A percentile compares a stretch with the other conserved stretches of the same genome.
These are phyloP conservation scores for Furnarius figulus DNA, from an alignment of 2,113 vertebrate species.

Conservation along the genomic window DNA sequence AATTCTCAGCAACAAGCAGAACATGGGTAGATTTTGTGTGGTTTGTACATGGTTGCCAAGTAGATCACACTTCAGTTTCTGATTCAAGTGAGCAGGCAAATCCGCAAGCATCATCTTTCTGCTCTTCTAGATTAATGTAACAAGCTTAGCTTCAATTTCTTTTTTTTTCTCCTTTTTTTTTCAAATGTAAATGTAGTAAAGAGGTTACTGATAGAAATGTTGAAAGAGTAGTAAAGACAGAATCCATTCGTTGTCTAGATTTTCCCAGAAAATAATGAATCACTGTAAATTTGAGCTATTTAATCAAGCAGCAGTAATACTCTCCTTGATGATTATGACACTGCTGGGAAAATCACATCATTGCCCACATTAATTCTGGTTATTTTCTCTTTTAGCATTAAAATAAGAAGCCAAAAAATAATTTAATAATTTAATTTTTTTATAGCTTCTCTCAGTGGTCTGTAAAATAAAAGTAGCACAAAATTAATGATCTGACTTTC, in stretches of 20 bases:
- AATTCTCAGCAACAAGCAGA: neutral
- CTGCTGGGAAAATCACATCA: constrained; percentile 3
- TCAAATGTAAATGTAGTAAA: neutral
- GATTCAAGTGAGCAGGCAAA: neutral
- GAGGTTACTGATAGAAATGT: neutral
- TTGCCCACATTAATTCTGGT: neutral
- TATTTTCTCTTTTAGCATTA: neutral
- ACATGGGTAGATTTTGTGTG: neutral
- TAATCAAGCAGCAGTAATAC: neutral
- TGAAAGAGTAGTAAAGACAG: neutral
- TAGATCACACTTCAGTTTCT: neutral
- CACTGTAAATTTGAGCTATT: neutral
- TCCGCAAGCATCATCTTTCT: neutral
- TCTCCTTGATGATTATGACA: neutral
- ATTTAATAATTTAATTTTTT: neutral
- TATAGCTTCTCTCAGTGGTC: neutral
- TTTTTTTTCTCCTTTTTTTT: neutral
- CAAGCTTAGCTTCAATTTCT: neutral
- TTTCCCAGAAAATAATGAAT: neutral
- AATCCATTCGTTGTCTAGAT: neutral
- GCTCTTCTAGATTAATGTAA: neutral
- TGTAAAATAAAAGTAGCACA: neutral
- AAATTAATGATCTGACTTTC: neutral
- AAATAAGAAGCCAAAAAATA: neutral
- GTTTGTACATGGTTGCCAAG: neutral